A percentile compares a stretch with the other conserved stretches of the same genome.
phyloP scores from a whole-genome alignment of 1,140 invertebrate species.

The Drosophila baimaii region DNA sequence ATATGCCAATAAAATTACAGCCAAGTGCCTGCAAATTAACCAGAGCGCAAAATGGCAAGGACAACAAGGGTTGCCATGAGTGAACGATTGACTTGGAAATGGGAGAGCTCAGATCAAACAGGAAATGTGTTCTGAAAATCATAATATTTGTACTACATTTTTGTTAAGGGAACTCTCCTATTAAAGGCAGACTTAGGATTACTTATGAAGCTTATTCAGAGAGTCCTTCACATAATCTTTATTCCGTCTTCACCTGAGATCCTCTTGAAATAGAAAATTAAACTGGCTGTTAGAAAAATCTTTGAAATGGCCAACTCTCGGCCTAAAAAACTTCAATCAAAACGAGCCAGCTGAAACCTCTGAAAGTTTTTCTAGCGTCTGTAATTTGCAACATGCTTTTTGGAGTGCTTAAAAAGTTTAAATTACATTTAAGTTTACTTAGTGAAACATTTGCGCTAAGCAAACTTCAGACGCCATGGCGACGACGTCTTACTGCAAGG shows the following conservation, averaged over 20 bases:
- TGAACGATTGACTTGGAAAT: conserved; percentile 18
- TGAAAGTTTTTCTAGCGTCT: conserved; percentile 6
- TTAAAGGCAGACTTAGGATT: no score
- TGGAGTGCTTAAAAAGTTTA: conserved; percentile 44
- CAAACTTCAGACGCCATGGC: conserved; percentile 15
- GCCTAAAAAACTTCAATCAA: conserved; percentile 22
- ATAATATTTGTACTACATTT: not conserved
- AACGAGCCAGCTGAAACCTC: not conserved
- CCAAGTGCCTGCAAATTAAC: conserved; percentile 65
- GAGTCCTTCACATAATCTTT: not conserved
- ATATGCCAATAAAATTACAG: conserved; percentile 65
- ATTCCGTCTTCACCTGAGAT: not conserved
- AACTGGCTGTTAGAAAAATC: no score
- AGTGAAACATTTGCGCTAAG: conserved; percentile 27
- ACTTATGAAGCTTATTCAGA: no score
- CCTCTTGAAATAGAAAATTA: not conserved
- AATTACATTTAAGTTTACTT: conserved; percentile 47
- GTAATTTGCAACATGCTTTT: conserved; percentile 16
- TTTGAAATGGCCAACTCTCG: not conserved
- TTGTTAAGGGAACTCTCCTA: no score
- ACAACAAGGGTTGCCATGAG: conserved; percentile 19
- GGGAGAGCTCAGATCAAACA: not conserved
- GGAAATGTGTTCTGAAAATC: conserved; percentile 18
- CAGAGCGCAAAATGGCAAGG: conserved; percentile 41
- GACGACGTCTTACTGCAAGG: conserved; percentile 9